Conservation (phyloP, 2,113 vertebrate species). For the Mus spicilegus region DNA sequence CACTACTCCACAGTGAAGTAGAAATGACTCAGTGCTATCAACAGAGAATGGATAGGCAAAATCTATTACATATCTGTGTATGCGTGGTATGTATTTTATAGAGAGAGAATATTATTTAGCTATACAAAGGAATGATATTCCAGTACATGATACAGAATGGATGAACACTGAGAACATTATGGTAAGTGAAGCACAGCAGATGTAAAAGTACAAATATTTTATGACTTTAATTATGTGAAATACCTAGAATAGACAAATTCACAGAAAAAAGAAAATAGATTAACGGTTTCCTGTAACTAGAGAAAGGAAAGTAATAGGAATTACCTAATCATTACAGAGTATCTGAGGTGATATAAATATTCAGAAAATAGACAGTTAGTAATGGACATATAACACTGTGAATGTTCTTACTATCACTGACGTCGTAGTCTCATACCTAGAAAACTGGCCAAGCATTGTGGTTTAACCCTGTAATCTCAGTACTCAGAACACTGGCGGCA, state of each 20-base stretch:
- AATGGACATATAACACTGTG: background rate
- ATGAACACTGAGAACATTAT: background rate
- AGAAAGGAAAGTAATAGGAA: background rate
- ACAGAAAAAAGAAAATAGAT: background rate
- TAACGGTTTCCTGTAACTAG: background rate
- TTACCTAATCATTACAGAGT: background rate
- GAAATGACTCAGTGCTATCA: background rate
- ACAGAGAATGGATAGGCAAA: constrained; percentile 3
- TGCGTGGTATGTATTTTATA: background rate
- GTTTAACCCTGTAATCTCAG: background rate
- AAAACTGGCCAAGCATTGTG: background rate
- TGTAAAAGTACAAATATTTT: background rate
- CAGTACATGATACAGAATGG: background rate
- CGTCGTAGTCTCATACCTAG: too few species aligned
- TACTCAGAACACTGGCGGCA: background rate
- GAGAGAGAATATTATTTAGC: background rate
- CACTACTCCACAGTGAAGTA: constrained; percentile 2
- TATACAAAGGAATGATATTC: constrained; percentile 31
- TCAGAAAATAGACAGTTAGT: background rate
- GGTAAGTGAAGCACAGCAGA: constrained; percentile 30
- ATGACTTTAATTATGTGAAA: background rate
- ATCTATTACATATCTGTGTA: background rate
- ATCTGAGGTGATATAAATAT: background rate
- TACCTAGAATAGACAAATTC: background rate
- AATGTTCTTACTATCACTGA: background rate